Conservation (phyloP, 2,797 vertebrate genomes). For the Crax fasciolata region DNA sequence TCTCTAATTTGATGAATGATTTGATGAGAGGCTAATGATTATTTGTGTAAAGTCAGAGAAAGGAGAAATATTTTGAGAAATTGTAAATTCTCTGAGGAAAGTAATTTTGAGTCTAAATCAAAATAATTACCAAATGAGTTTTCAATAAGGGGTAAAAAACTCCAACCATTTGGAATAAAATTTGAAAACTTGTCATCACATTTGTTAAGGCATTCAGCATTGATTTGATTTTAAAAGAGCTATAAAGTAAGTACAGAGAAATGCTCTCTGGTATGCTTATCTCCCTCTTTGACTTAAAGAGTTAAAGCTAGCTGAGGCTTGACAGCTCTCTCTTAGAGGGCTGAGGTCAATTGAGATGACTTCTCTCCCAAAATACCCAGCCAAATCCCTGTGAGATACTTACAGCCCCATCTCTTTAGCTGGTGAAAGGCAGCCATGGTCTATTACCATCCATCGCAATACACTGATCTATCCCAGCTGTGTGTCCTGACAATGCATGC, state of each 20-base stretch:
- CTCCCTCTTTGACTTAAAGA: background rate
- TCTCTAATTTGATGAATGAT: background rate
- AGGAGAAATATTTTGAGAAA: background rate
- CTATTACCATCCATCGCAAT: background rate
- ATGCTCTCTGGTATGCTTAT: background rate
- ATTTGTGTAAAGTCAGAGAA: background rate
- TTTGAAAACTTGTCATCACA: background rate
- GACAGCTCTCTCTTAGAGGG: background rate
- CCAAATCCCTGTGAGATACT: background rate
- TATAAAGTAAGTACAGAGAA: background rate
- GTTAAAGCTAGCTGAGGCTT: background rate
- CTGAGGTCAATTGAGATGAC: background rate
- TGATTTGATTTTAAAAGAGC: background rate
- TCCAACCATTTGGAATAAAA: background rate
- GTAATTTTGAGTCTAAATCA: background rate
- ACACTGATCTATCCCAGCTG: background rate
- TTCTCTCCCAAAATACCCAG: background rate
- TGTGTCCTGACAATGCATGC: background rate
- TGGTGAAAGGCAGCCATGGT: background rate
- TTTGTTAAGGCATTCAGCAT: background rate
- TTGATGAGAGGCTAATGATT: background rate
- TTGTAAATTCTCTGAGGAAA: background rate
- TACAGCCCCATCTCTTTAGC: background rate
- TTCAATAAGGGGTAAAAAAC: fast-evolving
- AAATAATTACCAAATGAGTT: background rate